Percentiles rank a stretch among this genome's conserved stretches.
Evolutionary conservation across 2,888 invertebrate species (phyloP).

Genomic region (Lydus trimaculatus): DNA sequence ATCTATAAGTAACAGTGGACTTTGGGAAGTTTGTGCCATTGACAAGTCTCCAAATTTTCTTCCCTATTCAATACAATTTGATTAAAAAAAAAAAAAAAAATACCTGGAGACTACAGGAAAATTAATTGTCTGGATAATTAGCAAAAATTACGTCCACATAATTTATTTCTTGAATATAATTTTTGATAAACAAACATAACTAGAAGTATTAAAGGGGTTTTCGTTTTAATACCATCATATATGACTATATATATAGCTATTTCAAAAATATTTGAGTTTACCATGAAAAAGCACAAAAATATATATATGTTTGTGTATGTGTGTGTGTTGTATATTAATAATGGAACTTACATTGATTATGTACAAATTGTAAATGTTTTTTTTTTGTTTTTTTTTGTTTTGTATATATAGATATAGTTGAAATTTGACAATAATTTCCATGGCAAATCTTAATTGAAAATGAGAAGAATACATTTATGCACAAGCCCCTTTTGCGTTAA

Average conservation of each 20-base stretch:
- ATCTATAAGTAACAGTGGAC: slow-evolving; percentile 7
- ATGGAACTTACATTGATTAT: slow-evolving; percentile 8
- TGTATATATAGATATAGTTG: background rate
- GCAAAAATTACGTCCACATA: background rate
- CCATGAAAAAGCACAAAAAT: slow-evolving; percentile 8
- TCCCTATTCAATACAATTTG: background rate
- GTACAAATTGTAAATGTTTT: background rate
- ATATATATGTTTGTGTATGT: background rate
- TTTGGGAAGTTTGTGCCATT: background rate
- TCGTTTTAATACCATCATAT: background rate
- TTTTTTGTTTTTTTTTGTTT: background rate
- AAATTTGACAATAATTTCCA: background rate
- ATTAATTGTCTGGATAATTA: background rate
- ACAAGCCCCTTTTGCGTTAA: slow-evolving; percentile 6
- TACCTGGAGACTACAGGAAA: background rate
- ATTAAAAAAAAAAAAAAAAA: no score
- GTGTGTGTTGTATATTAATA: background rate
- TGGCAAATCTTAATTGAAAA: background rate
- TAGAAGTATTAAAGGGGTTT: background rate
- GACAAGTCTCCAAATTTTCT: background rate
- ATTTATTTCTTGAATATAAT: background rate
- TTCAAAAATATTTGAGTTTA: background rate
- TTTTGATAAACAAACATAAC: background rate
- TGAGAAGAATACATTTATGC: background rate
- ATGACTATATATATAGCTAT: background rate